Base-by-base conservation (phyloP, 1,140 invertebrate species). In the Bicyclus anynana region DNA sequence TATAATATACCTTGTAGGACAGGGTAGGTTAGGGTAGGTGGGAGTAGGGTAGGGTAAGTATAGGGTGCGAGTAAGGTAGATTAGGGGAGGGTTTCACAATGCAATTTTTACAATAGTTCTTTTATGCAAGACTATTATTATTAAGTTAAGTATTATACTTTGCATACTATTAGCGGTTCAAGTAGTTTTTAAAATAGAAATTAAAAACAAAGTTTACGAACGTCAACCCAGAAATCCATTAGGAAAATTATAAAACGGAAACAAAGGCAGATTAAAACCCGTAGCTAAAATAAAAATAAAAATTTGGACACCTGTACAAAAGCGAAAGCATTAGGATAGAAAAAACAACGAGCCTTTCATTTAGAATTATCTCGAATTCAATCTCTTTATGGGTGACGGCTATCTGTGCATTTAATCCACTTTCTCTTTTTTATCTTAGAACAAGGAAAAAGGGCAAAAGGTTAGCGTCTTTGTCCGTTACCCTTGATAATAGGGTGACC, bases 391-490 rank as follows among this genome's bases (percentile, higher is more conserved):
- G 73, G 77, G 59, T 71, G 69, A 69, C 69, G 60, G 72, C 72
- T 86, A 84, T 84, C 80, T 80, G 69, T 76, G 76, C 77, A 77
- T 86, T 86, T 84, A 86, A 84, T 86, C 83, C 80, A 80, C 77
- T 82, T 75, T 80, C 78, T 72, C 62, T 78, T 47, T 80, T 81
- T 84, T 83, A 77, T 80, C 72, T 82, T 69, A 76, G 77, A 74
- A 75, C 70, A 73, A 75, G 71, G 68, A 74, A 79, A 80, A 72
- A 51, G 68, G 62, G 62, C 67, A 77, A 78, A 77, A 73, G 62
- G 65, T 74, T 69, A 53, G 55, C 59, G 70, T 73, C 73, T 72
- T 80, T 79, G 75, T 79, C 70, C 72, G 56, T 61, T 69, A 71
- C 72, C 72, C 60, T 52, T 74, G 79, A 84, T 80, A 80, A 73